Percentiles rank a stretch among this genome's conserved stretches.
Evolutionary conservation across 2,888 invertebrate genomes (phyloP).

Genomic region (Acronicta aceris): DNA sequence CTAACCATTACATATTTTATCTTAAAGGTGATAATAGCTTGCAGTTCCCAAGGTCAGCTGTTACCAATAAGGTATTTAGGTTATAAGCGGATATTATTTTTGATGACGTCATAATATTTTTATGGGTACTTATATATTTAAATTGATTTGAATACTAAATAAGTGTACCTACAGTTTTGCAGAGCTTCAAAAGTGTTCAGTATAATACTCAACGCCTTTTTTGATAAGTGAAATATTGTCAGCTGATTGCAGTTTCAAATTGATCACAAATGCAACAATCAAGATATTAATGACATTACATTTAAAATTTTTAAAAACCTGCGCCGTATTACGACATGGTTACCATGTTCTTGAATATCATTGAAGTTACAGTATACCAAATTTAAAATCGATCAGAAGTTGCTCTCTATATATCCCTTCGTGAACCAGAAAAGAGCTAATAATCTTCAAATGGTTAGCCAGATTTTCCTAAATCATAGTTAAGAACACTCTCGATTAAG

Average conservation of each 20-base stretch:
- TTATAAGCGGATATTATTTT: constrained; percentile 38
- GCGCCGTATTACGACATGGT: too few relatives aligned
- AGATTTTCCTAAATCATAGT: too few relatives aligned
- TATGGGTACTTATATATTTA: constrained; percentile 23
- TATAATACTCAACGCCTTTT: constrained; percentile 10
- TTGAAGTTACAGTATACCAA: too few relatives aligned
- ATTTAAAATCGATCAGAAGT: too few relatives aligned
- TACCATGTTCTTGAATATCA: too few relatives aligned
- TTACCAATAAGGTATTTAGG: constrained; percentile 9
- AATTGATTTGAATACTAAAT: constrained; percentile 42
- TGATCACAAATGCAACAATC: too few relatives aligned
- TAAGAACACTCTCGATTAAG: too few relatives aligned
- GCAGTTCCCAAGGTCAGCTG: neutral
- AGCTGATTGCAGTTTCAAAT: neutral
- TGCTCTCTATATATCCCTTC: too few relatives aligned
- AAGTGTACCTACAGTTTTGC: constrained; percentile 9
- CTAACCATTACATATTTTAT: accelerated
- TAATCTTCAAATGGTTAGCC: too few relatives aligned
- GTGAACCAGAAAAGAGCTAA: too few relatives aligned
- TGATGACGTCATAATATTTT: constrained; percentile 40
- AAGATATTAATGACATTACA: too few relatives aligned
- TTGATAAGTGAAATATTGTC: neutral
- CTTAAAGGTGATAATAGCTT: constrained; percentile 5
- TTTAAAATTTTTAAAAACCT: too few relatives aligned
- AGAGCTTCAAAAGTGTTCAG: constrained; percentile 18